Base-by-base conservation (phyloP, 2,113 vertebrate species). In the Channa maculata region DNA sequence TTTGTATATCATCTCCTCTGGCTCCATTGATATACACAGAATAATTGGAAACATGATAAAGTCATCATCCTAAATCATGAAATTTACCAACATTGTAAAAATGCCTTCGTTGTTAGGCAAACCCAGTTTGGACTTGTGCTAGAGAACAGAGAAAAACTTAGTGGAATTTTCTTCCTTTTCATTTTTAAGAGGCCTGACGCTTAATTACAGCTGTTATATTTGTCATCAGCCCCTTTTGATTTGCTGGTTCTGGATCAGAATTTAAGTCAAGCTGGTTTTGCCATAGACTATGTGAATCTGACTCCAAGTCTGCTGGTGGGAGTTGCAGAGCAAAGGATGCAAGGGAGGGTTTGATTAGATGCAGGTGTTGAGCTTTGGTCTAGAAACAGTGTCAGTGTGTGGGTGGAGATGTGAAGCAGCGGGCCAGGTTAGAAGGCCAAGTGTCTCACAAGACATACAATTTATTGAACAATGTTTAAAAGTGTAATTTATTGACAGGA, bases 121-220 rank as follows among this genome's bases (percentile, higher is more conserved):
- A 15, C 71, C 53, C 65, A 73, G 74, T 80, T 88, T 77, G 65
- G 61, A 81, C 77, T 71, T 65, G 45, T 2, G 14, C 34, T 73
- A 33, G 45, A 71, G 74, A 75, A 80, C 58, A 75, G 52, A 73
- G 57, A 61, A 65, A 80, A 11, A 14, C n/a, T 60, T 66, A 46
- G 43, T 67, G 61, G 65, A 73, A 54, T 58, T 72, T 46, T 46
- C 41, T 43, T 75, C 57, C 50, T 71, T 84, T 69, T 81, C 7
- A 5, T 73, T 65, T 74, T 71, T 60, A 62, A 53, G 15, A 54
- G 52, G 11, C 50, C 33, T 12, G 10, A 55, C 53, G 80, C 55
- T 76, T 77, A 84, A 84, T 87, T 86, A 71, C n/a, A 15, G 52
- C 77, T 81, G 73, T 88, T 90, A 74, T 82, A 91, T 88, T 85